A percentile compares a stretch with the other conserved stretches of the same genome.
Evolutionary conservation across 1,140 invertebrate genomes (phyloP).

Genomic region (Halictus rubicundus): DNA sequence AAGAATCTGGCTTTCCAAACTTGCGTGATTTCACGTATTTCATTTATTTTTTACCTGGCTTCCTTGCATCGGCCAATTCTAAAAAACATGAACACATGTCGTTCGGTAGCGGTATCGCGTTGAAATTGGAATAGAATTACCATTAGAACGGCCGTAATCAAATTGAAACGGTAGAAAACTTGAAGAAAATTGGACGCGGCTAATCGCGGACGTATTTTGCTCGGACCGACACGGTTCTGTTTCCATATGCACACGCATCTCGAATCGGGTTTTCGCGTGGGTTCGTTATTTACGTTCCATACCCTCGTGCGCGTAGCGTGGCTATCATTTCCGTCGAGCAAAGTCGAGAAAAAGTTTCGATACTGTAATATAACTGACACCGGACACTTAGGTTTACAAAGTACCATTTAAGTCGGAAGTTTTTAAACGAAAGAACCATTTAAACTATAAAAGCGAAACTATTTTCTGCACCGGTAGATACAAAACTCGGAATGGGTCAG

Average conservation of each 20-base stretch:
- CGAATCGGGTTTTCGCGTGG: background rate
- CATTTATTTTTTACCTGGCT: no score
- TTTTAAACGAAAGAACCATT: conserved; percentile 42
- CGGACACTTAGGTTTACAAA: conserved; percentile 58
- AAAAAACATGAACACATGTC: no score
- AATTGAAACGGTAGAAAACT: no score
- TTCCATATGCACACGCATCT: no score
- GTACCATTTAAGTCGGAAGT: conserved; percentile 48
- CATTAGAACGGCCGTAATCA: no score
- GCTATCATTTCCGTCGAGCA: conserved; percentile 25
- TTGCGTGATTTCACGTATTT: no score
- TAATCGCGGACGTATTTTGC: no score
- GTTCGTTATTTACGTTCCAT: background rate
- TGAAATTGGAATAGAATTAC: no score
- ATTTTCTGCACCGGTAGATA: conserved; percentile 73
- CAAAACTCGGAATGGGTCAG: conserved; percentile 28
- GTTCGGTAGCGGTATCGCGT: no score
- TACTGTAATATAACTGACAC: conserved; percentile 62
- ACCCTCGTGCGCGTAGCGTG: conserved; percentile 6
- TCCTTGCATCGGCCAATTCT: no score
- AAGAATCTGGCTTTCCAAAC: no score
- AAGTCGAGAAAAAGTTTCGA: conserved; percentile 40
- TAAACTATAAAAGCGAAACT: conserved; percentile 60
- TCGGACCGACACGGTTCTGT: background rate
- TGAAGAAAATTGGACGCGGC: no score